Evolutionary conservation across 2,888 invertebrate species (phyloP), one percentile per base, ranked within the genome.

Genomic region (Ernsta delagoae): DNA sequence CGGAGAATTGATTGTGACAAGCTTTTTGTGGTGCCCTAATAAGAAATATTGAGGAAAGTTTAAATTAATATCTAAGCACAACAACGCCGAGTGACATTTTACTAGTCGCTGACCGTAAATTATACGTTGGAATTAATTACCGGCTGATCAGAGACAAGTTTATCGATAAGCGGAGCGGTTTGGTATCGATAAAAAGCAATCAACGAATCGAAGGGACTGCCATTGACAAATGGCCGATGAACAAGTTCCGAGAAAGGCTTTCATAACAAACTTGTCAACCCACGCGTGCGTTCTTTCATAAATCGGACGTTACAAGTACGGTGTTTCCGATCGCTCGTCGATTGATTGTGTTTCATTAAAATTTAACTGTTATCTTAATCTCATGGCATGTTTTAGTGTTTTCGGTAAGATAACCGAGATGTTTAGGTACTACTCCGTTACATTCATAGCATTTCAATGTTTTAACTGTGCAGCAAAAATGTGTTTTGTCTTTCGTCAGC

Each of bases 161-260:
- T 62, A 61, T 62, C 67, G 67, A 62, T 68, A 68, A 68, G 45
- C 54, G 53, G 57, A 57, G 61, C 61, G 61, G 60, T 61, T 65
- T 60, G 43, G 66, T 62, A 57, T 68, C 67, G 67, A 68, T 68
- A 68, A 68, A 62, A 68, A 61, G 67, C 61, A 68, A 68, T 68
- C 67, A 68, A 62, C 61, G 56, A 68, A 45, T 68, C 56, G 12
- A 45, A 31, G 60, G 45, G 39, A 57, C 61, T 24, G 43, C 57
- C 64, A 61, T 69, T 53, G 63, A 69, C 65, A 65, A 66, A 65
- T 64, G 70, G 69, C 69, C 69, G 69, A 66, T 68, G 53, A 70
- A 61, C 61, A 56, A 24, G 64, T 53, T 64, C 41, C 54, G 62
- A 67, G 70, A 63, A 71, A 68, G 65, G 57, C 61, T 72, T 67